Evolutionary conservation across 2,797 vertebrate genomes (phyloP), one percentile per base, ranked within the genome.

Genomic region (Sebastolobus altivelis): DNA sequence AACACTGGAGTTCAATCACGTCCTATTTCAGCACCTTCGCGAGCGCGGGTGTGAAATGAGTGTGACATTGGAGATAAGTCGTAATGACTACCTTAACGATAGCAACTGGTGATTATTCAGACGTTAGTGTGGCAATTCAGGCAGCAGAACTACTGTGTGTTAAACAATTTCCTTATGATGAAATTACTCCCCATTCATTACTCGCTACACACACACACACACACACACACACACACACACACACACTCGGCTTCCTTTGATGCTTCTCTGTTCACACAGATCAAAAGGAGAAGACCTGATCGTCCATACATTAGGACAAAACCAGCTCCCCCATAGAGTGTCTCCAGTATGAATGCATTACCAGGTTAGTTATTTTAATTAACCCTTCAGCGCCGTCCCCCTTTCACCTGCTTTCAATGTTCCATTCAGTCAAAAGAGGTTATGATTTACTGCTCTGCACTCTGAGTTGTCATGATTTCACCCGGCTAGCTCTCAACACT

Each of bases 211-310:
- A 74, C 65, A 46, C 65, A 66, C 66, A 72, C 35, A 56, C 49
- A 52, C 61, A 72, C 22, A 40, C 52, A 59, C 43, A 61, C 18
- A 61, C 73, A n/a, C 49, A 52, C 61, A 72, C 22, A 40, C 52
- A 59, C 43, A 61, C 18, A 61, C 73, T 80, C 81, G 71, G 79
- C 66, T 62, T 80, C 77, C 88, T 94, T 94, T 94, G 93, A 94
- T 92, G 91, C 87, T 43, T 65, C 70, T 82, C 82, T 83, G 67
- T 91, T 92, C 85, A 74, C 68, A 62, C 80, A 86, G 89, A 95
- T 95, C 93, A 95, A 95, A 95, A 92, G 58, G 40, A 84, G 62
- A 59, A 84, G 84, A 80, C 69, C 33, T 68, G 71, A 86, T 89
- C 87, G 83, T 89, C 82, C 91, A 88, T 84, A 90, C 82, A 87